A percentile compares a stretch with the other conserved stretches of the same genome.
These are phyloP conservation scores for Panorpa germanica DNA, from an alignment of 2,888 invertebrate species.

Conservation along the genomic window DNA sequence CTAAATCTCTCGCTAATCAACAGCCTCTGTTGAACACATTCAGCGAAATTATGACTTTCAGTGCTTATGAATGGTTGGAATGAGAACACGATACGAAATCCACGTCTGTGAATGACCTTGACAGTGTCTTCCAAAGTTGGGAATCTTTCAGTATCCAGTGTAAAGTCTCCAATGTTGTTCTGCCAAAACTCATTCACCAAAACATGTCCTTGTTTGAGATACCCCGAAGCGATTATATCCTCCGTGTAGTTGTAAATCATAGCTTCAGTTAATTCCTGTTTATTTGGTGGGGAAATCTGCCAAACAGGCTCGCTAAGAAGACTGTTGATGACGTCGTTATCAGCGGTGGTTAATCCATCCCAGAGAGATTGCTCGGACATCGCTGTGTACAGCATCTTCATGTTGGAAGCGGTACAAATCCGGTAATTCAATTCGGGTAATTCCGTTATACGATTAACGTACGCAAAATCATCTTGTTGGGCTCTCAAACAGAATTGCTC, in stretches of 20 bases:
- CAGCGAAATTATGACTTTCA: conserved; percentile 64
- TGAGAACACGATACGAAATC: conserved; percentile 75
- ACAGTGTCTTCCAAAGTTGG: conserved; percentile 59
- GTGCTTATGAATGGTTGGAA: conserved; percentile 81
- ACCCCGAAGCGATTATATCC: conserved; percentile 59
- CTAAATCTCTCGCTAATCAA: conserved; percentile 63
- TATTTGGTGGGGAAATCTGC: conserved; percentile 57
- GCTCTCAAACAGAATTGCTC: conserved; percentile 62
- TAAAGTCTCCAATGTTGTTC: conserved; percentile 65
- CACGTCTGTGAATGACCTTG: conserved; percentile 60
- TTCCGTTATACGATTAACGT: conserved; percentile 44
- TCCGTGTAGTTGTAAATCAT: conserved; percentile 69
- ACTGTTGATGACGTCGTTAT: conserved; percentile 51
- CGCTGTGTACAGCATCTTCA: conserved; percentile 56
- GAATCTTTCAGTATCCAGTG: conserved; percentile 61
- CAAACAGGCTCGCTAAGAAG: conserved; percentile 71
- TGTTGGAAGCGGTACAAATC: conserved; percentile 64
- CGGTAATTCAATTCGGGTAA: conserved; percentile 64
- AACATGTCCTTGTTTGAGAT: conserved; percentile 60
- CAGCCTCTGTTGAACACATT: conserved; percentile 55
- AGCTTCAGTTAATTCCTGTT: conserved; percentile 42
- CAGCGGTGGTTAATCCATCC: conserved; percentile 66
- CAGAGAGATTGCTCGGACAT: conserved; percentile 65
- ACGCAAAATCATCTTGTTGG: conserved; percentile 62
- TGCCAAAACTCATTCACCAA: conserved; percentile 72